Evolutionary conservation across 2,888 invertebrate species (phyloP).

Genomic region (Drosophila anomalata): DNA sequence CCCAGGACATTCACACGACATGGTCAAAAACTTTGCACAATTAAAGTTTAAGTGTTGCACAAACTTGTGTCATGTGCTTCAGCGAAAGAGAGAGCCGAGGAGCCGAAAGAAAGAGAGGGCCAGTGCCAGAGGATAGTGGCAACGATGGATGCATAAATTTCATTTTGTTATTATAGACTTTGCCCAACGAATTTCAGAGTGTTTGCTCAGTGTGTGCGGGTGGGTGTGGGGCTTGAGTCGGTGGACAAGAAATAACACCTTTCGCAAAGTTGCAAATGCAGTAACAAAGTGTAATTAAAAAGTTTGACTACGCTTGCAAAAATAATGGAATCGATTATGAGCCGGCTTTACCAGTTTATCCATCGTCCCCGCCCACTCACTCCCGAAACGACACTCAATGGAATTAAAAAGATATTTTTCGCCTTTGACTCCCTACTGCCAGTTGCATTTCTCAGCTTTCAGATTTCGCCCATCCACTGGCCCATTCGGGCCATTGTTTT

Average conservation of each 20-base stretch:
- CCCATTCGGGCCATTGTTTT: slow-evolving; percentile 56
- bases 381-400: slow-evolving; percentile 48
- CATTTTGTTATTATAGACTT: slow-evolving; percentile 70
- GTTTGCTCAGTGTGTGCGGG: slow-evolving; percentile 35
- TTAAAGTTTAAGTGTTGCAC: slow-evolving; percentile 80
- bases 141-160: slow-evolving; percentile 62
- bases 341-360: slow-evolving; percentile 16
- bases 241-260: slow-evolving; percentile 54
- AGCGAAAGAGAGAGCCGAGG: slow-evolving; percentile 8
- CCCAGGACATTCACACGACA: slow-evolving; percentile 64
- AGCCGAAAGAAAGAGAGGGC: slow-evolving; percentile 12
- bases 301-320: slow-evolving; percentile 64
- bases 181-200: slow-evolving; percentile 36
- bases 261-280: slow-evolving; percentile 56
- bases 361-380: neutral
- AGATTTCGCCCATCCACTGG: neutral
- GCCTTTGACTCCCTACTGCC: slow-evolving; percentile 52
- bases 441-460: slow-evolving; percentile 29
- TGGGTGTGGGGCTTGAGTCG: neutral
- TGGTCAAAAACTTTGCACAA: slow-evolving; percentile 76
- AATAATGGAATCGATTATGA: slow-evolving; percentile 77
- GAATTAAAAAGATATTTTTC: slow-evolving; percentile 58
- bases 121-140: neutral
- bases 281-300: slow-evolving; percentile 72
- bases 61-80: slow-evolving; percentile 70